These are phyloP conservation scores for Hydractinia symbiolongicarpus DNA, from an alignment of 30 jellyfish, hydroid and myxozoan species.

Conservation along the genomic window DNA sequence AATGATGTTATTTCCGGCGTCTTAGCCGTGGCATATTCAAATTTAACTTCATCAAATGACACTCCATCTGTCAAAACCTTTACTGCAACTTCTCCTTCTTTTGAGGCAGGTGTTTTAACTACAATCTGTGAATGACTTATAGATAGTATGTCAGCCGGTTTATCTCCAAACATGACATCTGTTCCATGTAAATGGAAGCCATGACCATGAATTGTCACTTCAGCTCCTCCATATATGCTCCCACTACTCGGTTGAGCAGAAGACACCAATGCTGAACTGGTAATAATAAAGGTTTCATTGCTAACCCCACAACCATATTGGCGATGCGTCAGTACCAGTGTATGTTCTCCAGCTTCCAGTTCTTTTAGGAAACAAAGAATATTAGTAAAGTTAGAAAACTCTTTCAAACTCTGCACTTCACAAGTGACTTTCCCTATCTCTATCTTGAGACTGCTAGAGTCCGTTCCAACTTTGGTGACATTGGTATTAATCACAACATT, in stretches of 20 bases:
- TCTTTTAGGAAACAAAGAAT: constrained; percentile 40
- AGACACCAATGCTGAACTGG: constrained; percentile 4
- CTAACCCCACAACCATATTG: constrained; percentile 44
- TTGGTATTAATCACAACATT: not conserved
- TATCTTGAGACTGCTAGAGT: not conserved
- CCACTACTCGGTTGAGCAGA: constrained; percentile 32
- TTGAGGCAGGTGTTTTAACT: constrained; percentile 35
- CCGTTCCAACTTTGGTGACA: not conserved
- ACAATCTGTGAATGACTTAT: not conserved
- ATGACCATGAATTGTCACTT: constrained; percentile 50
- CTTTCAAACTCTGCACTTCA: constrained; percentile 14
- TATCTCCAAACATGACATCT: constrained; percentile 18
- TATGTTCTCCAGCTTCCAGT: constrained; percentile 59
- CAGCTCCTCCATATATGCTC: constrained; percentile 81
- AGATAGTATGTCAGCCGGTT: constrained; percentile 23
- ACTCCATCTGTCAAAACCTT: constrained; percentile 20
- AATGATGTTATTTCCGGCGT: constrained; percentile 14
- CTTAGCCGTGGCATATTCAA: not conserved
- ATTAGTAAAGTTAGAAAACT: constrained; percentile 1
- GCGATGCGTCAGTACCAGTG: constrained; percentile 17
- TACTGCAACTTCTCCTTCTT: constrained; percentile 21
- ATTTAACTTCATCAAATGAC: constrained; percentile 15
- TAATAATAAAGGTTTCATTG: not conserved
- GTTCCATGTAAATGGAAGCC: constrained; percentile 55
- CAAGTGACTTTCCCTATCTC: constrained; percentile 28